Evolutionary conservation across 2,113 vertebrate genomes (phyloP), one percentile per base, ranked within the genome.

Genomic region (Colossoma macropomum): DNA sequence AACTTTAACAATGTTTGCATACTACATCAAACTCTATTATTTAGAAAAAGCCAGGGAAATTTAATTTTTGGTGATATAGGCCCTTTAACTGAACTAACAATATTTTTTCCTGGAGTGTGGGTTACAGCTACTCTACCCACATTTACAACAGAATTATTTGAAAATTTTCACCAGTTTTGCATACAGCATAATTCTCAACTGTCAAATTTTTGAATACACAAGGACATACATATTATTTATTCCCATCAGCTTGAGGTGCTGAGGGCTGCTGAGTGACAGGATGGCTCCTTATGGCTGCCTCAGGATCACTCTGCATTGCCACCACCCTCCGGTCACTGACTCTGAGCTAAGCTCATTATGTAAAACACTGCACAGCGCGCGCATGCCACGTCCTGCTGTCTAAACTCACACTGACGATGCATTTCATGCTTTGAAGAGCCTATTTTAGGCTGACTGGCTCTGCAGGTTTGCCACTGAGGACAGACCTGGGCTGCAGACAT

Each of bases 371-470:
- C 82, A 41, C 84, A 62, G 76, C 80, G 3, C 23, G 56, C 27
- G 23, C 62, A 32, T n/a, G 72, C 65, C 73, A 71, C 75, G 62
- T 86, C 84, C 79, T 65, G 75, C 45, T 72, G 71, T 83, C 86
- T 81, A 72, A 81, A 86, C 70, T 75, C 84, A 50, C 80, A 86
- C 75, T 89, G 80, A 86, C 27, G 80, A 85, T 89, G 85, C 86
- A 83, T 70, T 87, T 86, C 85, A 85, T 87, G 86, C 79, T 78
- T 86, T 63, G 59, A 38, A 84, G 79, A 87, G 72, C 79, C 84
- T 85, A 87, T 87, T 87, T 89, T 85, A 86, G 86, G 84, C 87
- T 73, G 70, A 65, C 69, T 79, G 34, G 66, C 80, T 80, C 80
- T 76, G 75, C 75, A 45, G 70, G 59, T 75, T 62, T 54, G 28